Percentiles rank a stretch among this genome's conserved stretches.
Conservation (phyloP, 1,140 invertebrate species). For the Oryctes rhinoceros region DNA sequence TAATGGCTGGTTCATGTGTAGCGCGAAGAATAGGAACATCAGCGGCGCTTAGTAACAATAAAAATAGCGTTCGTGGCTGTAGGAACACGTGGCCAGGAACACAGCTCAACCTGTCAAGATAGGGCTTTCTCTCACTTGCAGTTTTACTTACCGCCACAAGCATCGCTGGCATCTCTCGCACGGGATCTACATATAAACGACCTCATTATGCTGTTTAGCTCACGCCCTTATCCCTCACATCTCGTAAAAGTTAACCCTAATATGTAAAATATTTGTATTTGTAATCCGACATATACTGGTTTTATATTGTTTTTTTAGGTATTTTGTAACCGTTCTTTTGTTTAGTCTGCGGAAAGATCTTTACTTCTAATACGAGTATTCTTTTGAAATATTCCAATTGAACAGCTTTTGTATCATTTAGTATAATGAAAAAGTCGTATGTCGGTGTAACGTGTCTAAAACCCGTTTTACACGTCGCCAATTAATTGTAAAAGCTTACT, state of each 20-base stretch:
- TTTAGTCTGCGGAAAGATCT: neutral
- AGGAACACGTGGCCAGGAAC: slow-evolving; percentile 5
- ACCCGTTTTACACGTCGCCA: no score
- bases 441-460: no score
- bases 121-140: slow-evolving; percentile 12
- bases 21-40: slow-evolving; percentile 14
- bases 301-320: neutral
- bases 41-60: neutral
- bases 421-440: no score
- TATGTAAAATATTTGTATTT: slow-evolving; percentile 37
- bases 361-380: neutral
- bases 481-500: no score
- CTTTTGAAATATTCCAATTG: no score
- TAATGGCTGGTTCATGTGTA: slow-evolving; percentile 11
- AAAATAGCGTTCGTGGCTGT: neutral
- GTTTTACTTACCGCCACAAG: neutral
- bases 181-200: slow-evolving; percentile 42
- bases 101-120: slow-evolving; percentile 38
- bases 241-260: slow-evolving; percentile 39
- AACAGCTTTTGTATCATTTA: no score
- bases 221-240: slow-evolving; percentile 31
- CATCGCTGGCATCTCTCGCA: slow-evolving; percentile 21
- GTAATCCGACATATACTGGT: slow-evolving; percentile 30
- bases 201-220: slow-evolving; percentile 39
- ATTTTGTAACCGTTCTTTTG: neutral